Evolutionary conservation across 2,888 invertebrate genomes (phyloP).

Genomic region (Troglohyphantes excavatus): DNA sequence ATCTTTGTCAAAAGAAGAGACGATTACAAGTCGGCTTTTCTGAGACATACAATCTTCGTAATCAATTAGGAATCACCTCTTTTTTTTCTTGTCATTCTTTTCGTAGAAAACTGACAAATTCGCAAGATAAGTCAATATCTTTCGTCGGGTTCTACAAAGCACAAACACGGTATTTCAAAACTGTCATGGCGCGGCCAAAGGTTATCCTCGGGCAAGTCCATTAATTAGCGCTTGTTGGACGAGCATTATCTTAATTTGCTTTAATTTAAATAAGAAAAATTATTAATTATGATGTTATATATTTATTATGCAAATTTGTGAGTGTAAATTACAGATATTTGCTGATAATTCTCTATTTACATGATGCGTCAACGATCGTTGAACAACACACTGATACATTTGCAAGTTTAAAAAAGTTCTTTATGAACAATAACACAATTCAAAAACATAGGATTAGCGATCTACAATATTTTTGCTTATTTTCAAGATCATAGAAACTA

Average conservation of each 20-base stretch:
- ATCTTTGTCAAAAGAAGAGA: not conserved
- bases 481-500: too few species aligned
- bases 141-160: not conserved
- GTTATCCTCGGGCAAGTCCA: conserved; percentile 74
- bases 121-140: not conserved
- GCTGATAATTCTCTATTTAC: too few species aligned
- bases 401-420: too few species aligned
- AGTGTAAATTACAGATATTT: too few species aligned
- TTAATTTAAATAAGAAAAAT: not conserved
- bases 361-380: too few species aligned
- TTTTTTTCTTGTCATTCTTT: not conserved
- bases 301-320: not conserved
- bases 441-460: too few species aligned
- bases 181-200: conserved; percentile 77
- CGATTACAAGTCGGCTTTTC: not conserved
- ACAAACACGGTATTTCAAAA: conserved; percentile 61
- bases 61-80: not conserved
- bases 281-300: not conserved
- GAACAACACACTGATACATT: too few species aligned
- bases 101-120: not conserved
- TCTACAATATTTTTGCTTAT: too few species aligned
- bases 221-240: conserved; percentile 58
- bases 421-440: too few species aligned
- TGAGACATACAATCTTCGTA: not conserved
- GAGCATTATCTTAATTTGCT: not conserved